Conservation (phyloP, 2,113 vertebrate species). For the Noturus placidus region DNA sequence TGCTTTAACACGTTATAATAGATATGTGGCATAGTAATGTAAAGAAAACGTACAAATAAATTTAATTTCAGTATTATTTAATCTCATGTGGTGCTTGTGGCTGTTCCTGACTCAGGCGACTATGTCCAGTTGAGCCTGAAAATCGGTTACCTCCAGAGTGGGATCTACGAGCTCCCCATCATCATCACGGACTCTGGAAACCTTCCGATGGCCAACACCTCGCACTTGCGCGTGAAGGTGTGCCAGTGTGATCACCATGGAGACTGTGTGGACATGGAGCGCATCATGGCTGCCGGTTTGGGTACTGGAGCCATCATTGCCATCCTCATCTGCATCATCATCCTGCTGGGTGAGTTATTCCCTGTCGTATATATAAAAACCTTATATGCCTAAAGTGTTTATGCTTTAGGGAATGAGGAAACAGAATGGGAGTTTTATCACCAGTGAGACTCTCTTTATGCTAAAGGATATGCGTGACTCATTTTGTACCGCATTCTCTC, state of each 20-base stretch:
- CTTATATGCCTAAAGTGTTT: background rate
- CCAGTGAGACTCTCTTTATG: constrained; percentile 21
- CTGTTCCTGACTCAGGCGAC: constrained; percentile 74
- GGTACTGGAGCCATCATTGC: constrained; percentile 94
- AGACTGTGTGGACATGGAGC: constrained; percentile 90
- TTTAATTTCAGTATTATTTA: background rate
- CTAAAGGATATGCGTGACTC: constrained; percentile 1
- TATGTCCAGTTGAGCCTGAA: constrained; percentile 87
- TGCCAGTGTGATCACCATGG: constrained; percentile 95
- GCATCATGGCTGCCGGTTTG: constrained; percentile 89
- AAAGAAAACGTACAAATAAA: background rate
- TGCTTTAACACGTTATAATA: background rate
- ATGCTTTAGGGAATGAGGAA: constrained; percentile 3
- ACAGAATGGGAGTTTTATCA: constrained; percentile 10
- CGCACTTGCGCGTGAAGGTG: constrained; percentile 89
- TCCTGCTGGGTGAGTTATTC: constrained; percentile 85
- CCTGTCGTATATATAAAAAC: background rate
- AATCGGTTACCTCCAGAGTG: constrained; percentile 85
- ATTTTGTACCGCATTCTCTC: constrained; percentile 12
- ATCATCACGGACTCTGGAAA: constrained; percentile 95
- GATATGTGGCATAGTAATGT: background rate
- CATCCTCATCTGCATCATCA: constrained; percentile 96
- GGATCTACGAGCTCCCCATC: constrained; percentile 90
- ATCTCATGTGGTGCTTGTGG: constrained; percentile 23
- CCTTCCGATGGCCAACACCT: constrained; percentile 89